Conservation (phyloP, 2,888 invertebrate genomes). For the Mythimna ferrago region DNA sequence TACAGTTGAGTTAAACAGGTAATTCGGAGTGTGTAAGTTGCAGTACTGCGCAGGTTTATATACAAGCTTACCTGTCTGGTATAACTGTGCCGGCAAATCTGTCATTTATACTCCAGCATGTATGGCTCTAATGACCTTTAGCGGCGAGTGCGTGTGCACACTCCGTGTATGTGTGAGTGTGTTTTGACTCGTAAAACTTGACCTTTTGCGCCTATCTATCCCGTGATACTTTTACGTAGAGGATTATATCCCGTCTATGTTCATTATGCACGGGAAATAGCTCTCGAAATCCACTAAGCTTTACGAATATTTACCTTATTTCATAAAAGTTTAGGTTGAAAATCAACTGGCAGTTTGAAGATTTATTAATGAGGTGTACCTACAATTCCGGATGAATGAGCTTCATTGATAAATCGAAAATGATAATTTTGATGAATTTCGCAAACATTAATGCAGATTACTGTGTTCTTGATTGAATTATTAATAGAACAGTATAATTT, state of each 20-base stretch:
- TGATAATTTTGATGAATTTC: conserved; percentile 28
- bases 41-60: no score
- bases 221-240: conserved; percentile 9
- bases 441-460: background rate
- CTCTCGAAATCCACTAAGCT: conserved; percentile 20
- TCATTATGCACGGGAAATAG: conserved; percentile 41
- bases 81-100: no score
- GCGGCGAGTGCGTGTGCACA: background rate
- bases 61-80: no score
- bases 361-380: conserved; percentile 14
- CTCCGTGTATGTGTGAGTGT: background rate
- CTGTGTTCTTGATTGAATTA: background rate
- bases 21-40: no score
- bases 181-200: background rate
- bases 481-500: background rate
- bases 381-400: conserved; percentile 16
- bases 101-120: no score
- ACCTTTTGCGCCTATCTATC: conserved; percentile 14
- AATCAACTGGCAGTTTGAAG: conserved; percentile 15
- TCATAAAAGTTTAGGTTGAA: background rate
- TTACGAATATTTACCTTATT: conserved; percentile 24
- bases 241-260: conserved; percentile 38
- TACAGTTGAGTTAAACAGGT: no score
- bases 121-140: no score
- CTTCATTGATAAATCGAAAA: conserved; percentile 31